Percentiles rank a stretch among this genome's conserved stretches.
These are phyloP conservation scores for Coptotermes formosanus DNA, from an alignment of 1,140 invertebrate species.

Conservation along the genomic window DNA sequence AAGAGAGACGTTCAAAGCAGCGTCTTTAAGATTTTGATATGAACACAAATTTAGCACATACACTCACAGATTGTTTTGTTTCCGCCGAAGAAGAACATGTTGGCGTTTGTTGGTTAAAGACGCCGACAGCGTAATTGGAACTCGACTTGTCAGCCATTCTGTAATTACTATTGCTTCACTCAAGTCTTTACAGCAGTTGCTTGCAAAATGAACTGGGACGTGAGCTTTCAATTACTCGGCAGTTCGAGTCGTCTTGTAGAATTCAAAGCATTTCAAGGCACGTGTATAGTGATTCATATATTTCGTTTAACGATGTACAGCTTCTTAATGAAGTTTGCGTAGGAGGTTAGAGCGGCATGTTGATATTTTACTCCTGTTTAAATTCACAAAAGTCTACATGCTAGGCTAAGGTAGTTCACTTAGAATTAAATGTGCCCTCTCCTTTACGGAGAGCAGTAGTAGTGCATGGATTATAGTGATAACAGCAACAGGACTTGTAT, in stretches of 20 bases:
- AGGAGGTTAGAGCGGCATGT: no score
- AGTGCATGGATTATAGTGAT: no score
- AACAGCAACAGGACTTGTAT: no score
- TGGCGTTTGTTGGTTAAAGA: background rate
- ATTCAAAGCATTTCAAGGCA: slow-evolving; percentile 4
- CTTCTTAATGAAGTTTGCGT: no score
- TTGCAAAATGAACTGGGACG: background rate
- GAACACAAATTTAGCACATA: background rate
- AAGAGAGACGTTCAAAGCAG: background rate
- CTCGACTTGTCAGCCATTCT: background rate
- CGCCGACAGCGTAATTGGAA: background rate
- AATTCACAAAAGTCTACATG: no score
- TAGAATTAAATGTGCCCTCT: no score
- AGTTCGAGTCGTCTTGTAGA: background rate
- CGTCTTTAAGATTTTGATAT: background rate
- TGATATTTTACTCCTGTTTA: no score
- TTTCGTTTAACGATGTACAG: background rate
- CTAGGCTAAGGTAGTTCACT: no score
- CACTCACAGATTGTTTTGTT: background rate
- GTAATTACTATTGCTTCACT: slow-evolving; percentile 19
- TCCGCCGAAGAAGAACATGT: background rate
- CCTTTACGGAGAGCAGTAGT: no score
- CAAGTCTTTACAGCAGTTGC: background rate
- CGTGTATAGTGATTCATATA: background rate
- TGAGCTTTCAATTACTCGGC: slow-evolving; percentile 4